phyloP scores from a whole-genome alignment of 2,113 vertebrate species.

The Copsychus sechellarum region DNA sequence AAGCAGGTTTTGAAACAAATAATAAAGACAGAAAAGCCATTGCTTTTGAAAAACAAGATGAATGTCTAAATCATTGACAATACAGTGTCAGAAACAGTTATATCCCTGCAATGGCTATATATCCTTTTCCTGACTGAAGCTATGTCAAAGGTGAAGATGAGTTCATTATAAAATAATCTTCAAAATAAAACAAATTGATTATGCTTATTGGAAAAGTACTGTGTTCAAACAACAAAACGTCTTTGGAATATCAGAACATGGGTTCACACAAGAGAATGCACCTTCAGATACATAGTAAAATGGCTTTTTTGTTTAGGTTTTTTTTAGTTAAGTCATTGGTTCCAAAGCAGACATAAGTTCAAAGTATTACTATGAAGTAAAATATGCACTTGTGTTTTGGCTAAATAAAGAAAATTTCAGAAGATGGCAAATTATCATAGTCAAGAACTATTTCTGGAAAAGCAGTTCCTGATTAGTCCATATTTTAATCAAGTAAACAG shows the following conservation, averaged over 20 bases:
- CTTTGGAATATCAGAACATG: background rate
- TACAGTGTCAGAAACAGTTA: background rate
- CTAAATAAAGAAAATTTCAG: constrained; percentile 20
- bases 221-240: background rate
- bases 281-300: background rate
- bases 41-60: background rate
- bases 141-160: background rate
- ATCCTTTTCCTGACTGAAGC: background rate
- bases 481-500: constrained; percentile 47
- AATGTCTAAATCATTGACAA: background rate
- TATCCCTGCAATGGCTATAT: background rate
- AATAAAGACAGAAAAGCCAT: background rate
- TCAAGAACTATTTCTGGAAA: constrained; percentile 23
- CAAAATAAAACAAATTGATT: background rate
- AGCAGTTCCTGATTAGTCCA: constrained; percentile 22
- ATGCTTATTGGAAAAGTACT: background rate
- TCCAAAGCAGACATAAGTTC: background rate
- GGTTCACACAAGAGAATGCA: background rate
- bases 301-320: background rate
- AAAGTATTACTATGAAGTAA: background rate
- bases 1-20: background rate
- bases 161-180: background rate
- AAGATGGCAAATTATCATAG: background rate
- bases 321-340: background rate
- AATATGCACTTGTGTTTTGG: background rate